Percentiles rank a stretch among this genome's conserved stretches.
phyloP scores from a whole-genome alignment of 2,888 invertebrate species.

The Drosophila anomalata region DNA sequence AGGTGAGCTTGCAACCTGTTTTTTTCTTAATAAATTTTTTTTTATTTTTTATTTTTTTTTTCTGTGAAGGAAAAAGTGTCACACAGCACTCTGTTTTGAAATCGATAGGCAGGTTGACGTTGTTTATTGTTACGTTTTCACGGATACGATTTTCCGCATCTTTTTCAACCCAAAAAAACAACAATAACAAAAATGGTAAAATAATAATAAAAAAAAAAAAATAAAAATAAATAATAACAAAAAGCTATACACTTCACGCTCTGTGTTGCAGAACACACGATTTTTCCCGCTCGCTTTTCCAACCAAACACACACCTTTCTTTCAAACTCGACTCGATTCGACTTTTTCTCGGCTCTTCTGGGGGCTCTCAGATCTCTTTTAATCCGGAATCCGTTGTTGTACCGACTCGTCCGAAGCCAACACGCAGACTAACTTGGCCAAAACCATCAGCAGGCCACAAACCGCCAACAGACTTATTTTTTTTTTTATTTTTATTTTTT shows the following conservation, averaged over 20 bases:
- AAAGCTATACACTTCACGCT: conserved; percentile 70
- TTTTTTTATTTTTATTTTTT: too few species aligned
- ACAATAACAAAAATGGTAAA: conserved; percentile 20
- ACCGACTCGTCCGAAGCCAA: conserved; percentile 62
- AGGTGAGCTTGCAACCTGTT: conserved; percentile 39
- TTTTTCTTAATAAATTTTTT: conserved; percentile 19
- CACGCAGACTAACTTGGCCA: conserved; percentile 63
- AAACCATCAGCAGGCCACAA: conserved; percentile 1
- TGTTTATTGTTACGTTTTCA: conserved; percentile 31
- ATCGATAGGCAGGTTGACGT: conserved; percentile 47
- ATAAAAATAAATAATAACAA: conserved; percentile 17
- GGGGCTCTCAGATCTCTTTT: not conserved
- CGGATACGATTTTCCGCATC: conserved; percentile 59
- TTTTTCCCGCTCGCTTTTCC: conserved; percentile 40
- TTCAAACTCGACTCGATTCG: conserved; percentile 1
- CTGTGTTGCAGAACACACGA: conserved; percentile 75
- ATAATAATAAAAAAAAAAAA: conserved; percentile 44
- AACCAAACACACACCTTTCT: conserved; percentile 28
- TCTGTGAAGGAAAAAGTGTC: conserved; percentile 34
- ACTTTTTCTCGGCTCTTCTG: conserved; percentile 8
- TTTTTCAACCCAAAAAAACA: conserved; percentile 23
- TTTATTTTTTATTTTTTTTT: conserved; percentile 6
- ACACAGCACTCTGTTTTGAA: conserved; percentile 29
- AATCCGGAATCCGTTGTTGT: conserved; percentile 11
- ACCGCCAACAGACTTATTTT: conserved; percentile 44